These are phyloP conservation scores for Pentamera pediparva DNA, from an alignment of 53 echinoderm and acorn worm genomes.

Conservation along the genomic window DNA sequence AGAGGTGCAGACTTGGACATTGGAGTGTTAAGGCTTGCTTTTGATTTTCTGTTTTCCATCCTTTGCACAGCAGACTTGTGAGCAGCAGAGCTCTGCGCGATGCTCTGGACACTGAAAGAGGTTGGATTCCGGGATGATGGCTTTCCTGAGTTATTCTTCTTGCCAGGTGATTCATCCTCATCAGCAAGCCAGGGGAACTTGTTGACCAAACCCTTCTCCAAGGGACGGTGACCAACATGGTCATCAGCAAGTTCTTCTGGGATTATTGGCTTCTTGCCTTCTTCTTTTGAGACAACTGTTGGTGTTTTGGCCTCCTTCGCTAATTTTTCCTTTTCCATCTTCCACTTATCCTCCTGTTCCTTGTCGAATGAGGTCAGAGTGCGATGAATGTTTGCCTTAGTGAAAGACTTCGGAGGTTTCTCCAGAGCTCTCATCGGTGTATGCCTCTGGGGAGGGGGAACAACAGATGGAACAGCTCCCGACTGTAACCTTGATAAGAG, in stretches of 20 bases:
- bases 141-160: neutral
- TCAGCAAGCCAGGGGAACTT: slow-evolving; percentile 93
- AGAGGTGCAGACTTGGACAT: neutral
- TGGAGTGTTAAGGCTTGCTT: neutral
- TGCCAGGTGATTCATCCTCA: slow-evolving; percentile 38
- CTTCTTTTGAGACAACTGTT: slow-evolving; percentile 28
- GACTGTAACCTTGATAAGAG: too few species aligned
- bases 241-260: slow-evolving; percentile 37
- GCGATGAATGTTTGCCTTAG: slow-evolving; percentile 73
- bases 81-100: slow-evolving; percentile 72
- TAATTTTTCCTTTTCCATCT: slow-evolving; percentile 26
- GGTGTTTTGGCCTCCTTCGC: too few species aligned
- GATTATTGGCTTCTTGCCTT: neutral
- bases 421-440: slow-evolving; percentile 29
- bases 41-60: neutral
- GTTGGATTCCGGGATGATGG: slow-evolving; percentile 32
- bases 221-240: slow-evolving; percentile 71
- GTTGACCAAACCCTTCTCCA: slow-evolving; percentile 69
- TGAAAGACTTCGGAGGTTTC: slow-evolving; percentile 64
- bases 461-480: too few species aligned
- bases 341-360: slow-evolving; percentile 26
- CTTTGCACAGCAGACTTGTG: neutral
- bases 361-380: slow-evolving; percentile 76
- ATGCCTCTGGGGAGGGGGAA: too few species aligned
- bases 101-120: slow-evolving; percentile 84